Evolutionary conservation across 92 coral and sea anemone genomes (phyloP), one percentile per base, ranked within the genome.

Genomic region (Parazoanthus swiftii): DNA sequence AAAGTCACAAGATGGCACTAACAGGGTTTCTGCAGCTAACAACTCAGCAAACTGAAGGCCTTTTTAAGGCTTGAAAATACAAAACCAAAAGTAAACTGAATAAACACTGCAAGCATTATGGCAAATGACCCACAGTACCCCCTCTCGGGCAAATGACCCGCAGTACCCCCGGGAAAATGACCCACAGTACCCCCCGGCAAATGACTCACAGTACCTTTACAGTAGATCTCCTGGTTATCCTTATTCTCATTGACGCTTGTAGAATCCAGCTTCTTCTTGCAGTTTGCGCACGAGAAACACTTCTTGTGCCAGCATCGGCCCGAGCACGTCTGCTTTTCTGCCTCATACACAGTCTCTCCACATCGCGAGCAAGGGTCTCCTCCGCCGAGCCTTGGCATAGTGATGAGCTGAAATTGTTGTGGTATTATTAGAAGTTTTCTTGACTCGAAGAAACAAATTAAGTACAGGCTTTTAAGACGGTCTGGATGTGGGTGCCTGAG

Each of bases 261-360:
- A 3, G 86, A 83, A 23, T 83, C 86, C 77, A 83, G 35, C 76
- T 83, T 83, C 77, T 83, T 83, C 21, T 70, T 26, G 59, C 86
- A 83, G 21, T 70, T 43, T 3, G 54, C 54, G 35, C 86, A 83
- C 0, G 86, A 26, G 86, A n/a, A 83, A 26, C 86, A 83, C 11
- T 14, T 83, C 86, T 83, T 83, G 65, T 83, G 86, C 77, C 77
- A 83, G 13, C 44, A 8, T 2, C 86, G 86, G 21, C 86, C 86
- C 25, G 86, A 83, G 77, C 77, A 83, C 1, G 77, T 83, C 65
- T 83, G 86, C 63, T 83, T 83, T 42, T 83, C 86, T 3, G 86
- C 86, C 66, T 83, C 86, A 25, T 43, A 70, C 6, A 68, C 77
- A 11, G 56, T 42, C 54, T 26, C 77, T 4, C 86, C 86, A 37